Base-by-base conservation (phyloP, 2,888 invertebrate genomes). In the Carabus problematicus region DNA sequence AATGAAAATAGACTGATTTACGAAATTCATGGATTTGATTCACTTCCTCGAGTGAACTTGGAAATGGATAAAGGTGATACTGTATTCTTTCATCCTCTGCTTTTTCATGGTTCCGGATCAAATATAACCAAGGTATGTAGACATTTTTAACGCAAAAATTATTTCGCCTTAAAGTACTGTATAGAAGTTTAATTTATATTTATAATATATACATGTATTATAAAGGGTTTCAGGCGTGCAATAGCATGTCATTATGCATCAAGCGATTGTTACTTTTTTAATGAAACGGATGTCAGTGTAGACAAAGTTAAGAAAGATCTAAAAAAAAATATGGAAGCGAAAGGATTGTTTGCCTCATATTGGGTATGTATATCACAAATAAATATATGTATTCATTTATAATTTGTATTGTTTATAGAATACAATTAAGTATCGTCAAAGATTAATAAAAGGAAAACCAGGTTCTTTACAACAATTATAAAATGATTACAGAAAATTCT, bases 21-120 rank as follows among this genome's bases (percentile, higher is more conserved):
- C 79, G 92, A 92, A 0, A 81, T 87, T 1, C 73, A 81, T 49
- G 82, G 84, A 3, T 80, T 83, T 49, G 82, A 82, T 3, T 64
- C 77, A 1, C 69, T 82, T 8, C 86, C 88, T 0, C 83, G 85
- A 72, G 79, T 89, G 0, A 82, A 90, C 74, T 82, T 95, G 9
- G 86, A 88, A 73, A 95, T 95, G 94, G 87, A 89, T 62, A 90
- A 91, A 8, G 95, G 95, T 0, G 95, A 95, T 79, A 94, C 94
- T 0, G 90, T 93, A 11, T 91, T 95, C 83, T 93, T 96, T 80
- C 94, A 95, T 81, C 94, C 95, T 0, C 78, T 92, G n/a, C 80
- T 96, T 8, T 85, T 95, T 43, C 95, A 95, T 78, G 95, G 95
- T 3, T 94, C 94, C 0, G 93, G 94, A 12, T 86, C 90, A 41